Evolutionary conservation across 2,113 vertebrate species (phyloP), one percentile per base, ranked within the genome.

Genomic region (Gila orcuttii): DNA sequence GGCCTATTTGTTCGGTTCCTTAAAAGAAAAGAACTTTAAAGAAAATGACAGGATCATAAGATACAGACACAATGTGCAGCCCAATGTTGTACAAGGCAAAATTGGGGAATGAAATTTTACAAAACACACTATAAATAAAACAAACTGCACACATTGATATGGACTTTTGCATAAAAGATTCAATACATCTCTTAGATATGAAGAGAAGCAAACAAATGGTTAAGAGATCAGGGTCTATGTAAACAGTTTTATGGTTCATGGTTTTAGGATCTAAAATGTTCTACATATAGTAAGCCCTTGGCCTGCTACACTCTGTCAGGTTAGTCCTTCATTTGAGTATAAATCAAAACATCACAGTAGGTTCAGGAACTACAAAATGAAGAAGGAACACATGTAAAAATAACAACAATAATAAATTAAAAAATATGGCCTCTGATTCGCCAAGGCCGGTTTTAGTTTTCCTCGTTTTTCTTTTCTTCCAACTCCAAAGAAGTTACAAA

Each of bases 401-500:
- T 52, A 83, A 89, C 87, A 91, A 93, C 82, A 83, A 89, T 89
- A 94, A 92, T 93, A 89, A 93, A 92, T 89, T 69, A 85, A 88
- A 90, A 91, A 92, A 89, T 79, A 90, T 87, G 88, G 86, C 87
- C 89, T 81, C 62, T 19, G 57, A 79, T 79, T 84, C 28, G 10
- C 45, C 36, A 52, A 17, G 9, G 39, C 79, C 36, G 33, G 33
- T 78, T 83, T 36, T 28, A 42, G 81, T 88, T 87, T 87, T 73
- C 62, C 60, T 76, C 45, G 6, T 79, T 87, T 85, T 55, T 86
- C 81, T 86, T 64, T 87, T 91, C 92, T 78, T 74, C 62, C 88
- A 89, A 66, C 47, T 89, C 95, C 94, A 91, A 95, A 95, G 92
- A 81, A 95, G 94, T 92, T 93, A 93, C 93, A 76, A 59, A 85